Conservation (phyloP, 2,888 invertebrate genomes). For the Eristalinus sepulchralis region DNA sequence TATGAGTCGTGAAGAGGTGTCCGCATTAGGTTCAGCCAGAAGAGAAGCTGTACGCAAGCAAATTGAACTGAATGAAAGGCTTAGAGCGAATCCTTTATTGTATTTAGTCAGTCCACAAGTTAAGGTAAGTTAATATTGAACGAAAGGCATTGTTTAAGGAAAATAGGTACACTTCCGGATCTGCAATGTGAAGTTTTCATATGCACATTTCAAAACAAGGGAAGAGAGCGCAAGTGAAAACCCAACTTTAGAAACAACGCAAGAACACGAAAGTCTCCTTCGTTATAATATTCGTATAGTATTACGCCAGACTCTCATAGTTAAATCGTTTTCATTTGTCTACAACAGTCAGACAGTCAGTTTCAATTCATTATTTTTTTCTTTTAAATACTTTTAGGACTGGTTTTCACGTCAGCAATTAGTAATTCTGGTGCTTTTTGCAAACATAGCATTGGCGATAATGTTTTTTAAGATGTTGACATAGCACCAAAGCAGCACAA, state of each 20-base stretch:
- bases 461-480: constrained; percentile 97
- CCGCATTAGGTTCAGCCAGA: constrained; percentile 94
- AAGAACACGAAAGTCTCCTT: no score
- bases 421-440: constrained; percentile 95
- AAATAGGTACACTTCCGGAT: no score
- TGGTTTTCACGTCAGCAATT: constrained; percentile 98
- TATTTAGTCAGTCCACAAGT: constrained; percentile 98
- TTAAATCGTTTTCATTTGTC: no score
- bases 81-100: constrained; percentile 96
- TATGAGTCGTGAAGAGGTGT: constrained; percentile 97
- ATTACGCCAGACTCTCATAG: no score
- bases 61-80: constrained; percentile 94
- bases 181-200: no score
- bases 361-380: neutral
- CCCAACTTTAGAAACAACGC: no score
- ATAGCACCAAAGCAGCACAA: constrained; percentile 84
- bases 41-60: constrained; percentile 96
- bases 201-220: no score
- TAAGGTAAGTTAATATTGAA: constrained; percentile 85
- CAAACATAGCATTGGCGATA: constrained; percentile 96
- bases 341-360: no score
- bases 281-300: no score
- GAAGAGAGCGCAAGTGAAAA: no score
- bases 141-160: no score
- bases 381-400: constrained; percentile 84